Conservation (phyloP, 2,113 vertebrate species). For the Alouatta palliata region DNA sequence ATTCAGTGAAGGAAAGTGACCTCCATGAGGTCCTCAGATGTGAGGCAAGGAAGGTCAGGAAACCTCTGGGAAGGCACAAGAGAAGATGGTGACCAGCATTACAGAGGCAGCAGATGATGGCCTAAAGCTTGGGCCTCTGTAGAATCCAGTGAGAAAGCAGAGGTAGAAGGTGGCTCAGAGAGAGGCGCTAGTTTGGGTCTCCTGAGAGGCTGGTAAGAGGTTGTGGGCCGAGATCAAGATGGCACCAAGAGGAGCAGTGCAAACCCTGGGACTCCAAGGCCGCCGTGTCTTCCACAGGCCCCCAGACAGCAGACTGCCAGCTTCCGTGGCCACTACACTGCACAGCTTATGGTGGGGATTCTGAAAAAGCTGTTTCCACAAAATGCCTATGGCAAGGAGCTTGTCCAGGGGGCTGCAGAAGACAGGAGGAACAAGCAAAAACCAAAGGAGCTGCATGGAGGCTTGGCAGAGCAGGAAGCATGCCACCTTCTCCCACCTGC, state of each 20-base stretch:
- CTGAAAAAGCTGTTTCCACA: not conserved
- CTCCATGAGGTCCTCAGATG: not conserved
- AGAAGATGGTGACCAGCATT: not conserved
- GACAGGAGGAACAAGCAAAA: not conserved
- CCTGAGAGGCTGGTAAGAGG: not conserved
- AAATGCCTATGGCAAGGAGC: not conserved
- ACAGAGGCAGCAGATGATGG: not conserved
- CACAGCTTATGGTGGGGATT: not conserved
- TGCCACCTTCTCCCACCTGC: not conserved
- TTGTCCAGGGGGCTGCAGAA: not conserved
- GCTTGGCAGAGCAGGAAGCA: not conserved
- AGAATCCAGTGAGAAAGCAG: not conserved
- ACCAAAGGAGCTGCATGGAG: not conserved
- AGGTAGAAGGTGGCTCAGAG: not conserved
- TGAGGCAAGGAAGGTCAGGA: not conserved
- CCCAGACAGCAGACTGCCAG: not conserved
- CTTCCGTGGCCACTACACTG: not conserved
- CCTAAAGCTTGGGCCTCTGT: not conserved
- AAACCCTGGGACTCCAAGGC: not conserved
- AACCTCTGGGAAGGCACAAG: not conserved
- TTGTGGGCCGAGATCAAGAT: not conserved
- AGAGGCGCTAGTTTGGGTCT: not conserved
- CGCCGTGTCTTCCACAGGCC: not conserved
- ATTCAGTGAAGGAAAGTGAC: not conserved
- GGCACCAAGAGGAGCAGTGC: not conserved